These are phyloP conservation scores for Epinephelus malabaricus DNA, from an alignment of 2,797 vertebrate species.

Conservation along the genomic window DNA sequence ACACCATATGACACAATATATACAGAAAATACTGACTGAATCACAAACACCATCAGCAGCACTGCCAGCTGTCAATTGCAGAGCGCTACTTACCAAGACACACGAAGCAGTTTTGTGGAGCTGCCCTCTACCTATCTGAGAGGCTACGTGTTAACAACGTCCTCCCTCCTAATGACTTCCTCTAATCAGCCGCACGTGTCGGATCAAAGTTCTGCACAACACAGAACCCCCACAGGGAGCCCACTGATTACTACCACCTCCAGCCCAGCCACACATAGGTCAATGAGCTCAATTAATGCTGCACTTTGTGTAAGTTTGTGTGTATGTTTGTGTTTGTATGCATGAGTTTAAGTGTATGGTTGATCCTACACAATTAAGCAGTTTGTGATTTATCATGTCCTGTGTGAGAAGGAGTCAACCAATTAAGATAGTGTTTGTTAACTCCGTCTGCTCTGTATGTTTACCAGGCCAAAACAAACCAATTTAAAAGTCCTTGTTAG, in stretches of 20 bases:
- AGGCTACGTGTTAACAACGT: conserved; percentile 68
- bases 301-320: conserved; percentile 14
- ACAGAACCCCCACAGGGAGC: conserved; percentile 56
- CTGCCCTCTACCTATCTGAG: conserved; percentile 55
- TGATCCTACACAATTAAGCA: conserved; percentile 4
- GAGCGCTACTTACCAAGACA: conserved; percentile 18
- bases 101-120: conserved; percentile 33
- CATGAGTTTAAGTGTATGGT: background rate
- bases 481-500: conserved; percentile 38
- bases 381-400: conserved; percentile 35
- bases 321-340: conserved; percentile 17
- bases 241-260: conserved; percentile 74
- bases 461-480: conserved; percentile 39
- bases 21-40: no score
- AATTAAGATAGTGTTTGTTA: conserved; percentile 38
- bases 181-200: conserved; percentile 81
- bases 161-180: conserved; percentile 69
- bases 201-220: conserved; percentile 71
- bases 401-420: conserved; percentile 19
- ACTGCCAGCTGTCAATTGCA: conserved; percentile 23
- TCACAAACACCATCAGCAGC: background rate
- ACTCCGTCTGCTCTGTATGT: conserved; percentile 2
- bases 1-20: background rate
- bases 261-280: conserved; percentile 61
- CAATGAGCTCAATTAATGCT: conserved; percentile 66